Evolutionary conservation across 2,113 vertebrate species (phyloP).

Genomic region (Lampris megalopsis): DNA sequence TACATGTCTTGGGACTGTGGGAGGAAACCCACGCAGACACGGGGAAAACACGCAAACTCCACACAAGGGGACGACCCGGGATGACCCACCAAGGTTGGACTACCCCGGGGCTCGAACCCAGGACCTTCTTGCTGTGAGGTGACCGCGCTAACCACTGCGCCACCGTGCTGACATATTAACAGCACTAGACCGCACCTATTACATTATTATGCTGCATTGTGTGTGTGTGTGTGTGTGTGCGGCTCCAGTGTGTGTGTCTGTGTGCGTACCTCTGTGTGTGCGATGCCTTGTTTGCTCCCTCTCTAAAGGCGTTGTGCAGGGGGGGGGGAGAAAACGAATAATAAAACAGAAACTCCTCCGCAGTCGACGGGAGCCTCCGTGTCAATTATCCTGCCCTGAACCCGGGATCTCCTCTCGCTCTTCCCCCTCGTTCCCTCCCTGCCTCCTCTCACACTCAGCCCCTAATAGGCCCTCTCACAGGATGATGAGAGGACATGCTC

Average conservation of each 20-base stretch:
- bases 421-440: constrained; percentile 63
- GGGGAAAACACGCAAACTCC: too few species aligned
- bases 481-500: constrained; percentile 83
- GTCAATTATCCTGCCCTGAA: constrained; percentile 85
- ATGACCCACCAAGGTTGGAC: too few species aligned
- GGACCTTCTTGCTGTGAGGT: too few species aligned
- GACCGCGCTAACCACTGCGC: too few species aligned
- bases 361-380: constrained; percentile 76
- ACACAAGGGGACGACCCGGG: too few species aligned
- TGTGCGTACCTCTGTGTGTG: constrained; percentile 45
- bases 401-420: constrained; percentile 72
- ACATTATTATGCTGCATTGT: constrained; percentile 23
- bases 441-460: constrained; percentile 77
- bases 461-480: constrained; percentile 83
- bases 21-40: too few species aligned
- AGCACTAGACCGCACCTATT: constrained; percentile 35
- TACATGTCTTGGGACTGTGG: too few species aligned
- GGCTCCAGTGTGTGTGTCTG: constrained; percentile 7
- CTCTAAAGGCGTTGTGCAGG: constrained; percentile 66
- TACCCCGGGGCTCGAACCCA: too few species aligned
- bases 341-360: constrained; percentile 66
- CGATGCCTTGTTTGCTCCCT: constrained; percentile 73
- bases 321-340: too few species aligned
- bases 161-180: too few species aligned
- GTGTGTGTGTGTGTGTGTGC: constrained; percentile 41